Evolutionary conservation across 2,888 invertebrate species (phyloP).

Genomic region (Protonemura montana): DNA sequence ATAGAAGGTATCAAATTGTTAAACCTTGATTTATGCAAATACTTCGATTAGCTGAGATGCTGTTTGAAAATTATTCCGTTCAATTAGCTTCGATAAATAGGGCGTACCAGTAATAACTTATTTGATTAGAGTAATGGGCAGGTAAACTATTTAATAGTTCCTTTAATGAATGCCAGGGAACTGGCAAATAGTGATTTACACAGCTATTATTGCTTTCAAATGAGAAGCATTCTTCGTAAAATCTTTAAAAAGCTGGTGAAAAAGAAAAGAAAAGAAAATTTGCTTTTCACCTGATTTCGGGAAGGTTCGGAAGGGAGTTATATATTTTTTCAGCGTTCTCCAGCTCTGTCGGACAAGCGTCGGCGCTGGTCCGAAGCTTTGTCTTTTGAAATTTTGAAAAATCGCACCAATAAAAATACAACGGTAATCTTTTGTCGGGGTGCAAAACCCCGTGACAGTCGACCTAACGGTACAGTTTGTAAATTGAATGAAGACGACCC

Average conservation of each 20-base stretch:
- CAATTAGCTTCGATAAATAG: background rate
- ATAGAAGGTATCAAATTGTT: slow-evolving; percentile 12
- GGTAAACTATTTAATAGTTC: background rate
- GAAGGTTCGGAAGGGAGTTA: background rate
- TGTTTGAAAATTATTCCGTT: background rate
- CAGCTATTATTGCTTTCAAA: background rate
- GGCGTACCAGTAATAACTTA: background rate
- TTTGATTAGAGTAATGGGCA: background rate
- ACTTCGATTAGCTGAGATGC: background rate
- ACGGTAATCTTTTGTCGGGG: background rate
- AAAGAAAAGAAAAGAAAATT: background rate
- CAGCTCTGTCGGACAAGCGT: background rate
- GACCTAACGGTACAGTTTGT: background rate
- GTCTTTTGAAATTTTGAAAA: slow-evolving; percentile 1
- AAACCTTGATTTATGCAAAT: background rate
- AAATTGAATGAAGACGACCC: background rate
- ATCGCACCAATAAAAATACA: background rate
- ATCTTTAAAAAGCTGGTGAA: background rate
- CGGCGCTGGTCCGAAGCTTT: background rate
- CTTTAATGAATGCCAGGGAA: background rate
- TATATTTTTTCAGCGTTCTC: background rate
- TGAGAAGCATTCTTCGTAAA: background rate
- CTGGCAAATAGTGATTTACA: background rate
- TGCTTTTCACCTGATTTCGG: background rate
- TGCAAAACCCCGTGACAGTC: background rate